A percentile compares a stretch with the other conserved stretches of the same genome.
Conservation (phyloP, 2,113 vertebrate genomes). For the Orientallactaga bullata region DNA sequence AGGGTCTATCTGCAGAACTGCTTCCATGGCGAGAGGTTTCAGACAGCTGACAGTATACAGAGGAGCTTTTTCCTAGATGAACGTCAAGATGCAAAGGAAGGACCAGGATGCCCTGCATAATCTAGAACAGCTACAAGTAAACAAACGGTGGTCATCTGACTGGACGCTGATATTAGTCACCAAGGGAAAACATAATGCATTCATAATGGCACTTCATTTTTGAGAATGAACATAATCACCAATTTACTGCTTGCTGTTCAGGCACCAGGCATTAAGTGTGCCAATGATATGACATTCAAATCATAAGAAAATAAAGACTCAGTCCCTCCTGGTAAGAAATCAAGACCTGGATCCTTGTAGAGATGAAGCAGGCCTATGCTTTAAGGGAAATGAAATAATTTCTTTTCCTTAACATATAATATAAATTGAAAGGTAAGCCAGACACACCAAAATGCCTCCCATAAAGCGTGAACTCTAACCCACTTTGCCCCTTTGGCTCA, state of each 20-base stretch:
- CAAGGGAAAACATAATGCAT: not conserved
- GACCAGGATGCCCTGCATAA: not conserved
- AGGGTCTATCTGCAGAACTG: not conserved
- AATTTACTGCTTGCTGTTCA: constrained; percentile 24
- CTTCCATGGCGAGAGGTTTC: not conserved
- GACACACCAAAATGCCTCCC: constrained; percentile 23
- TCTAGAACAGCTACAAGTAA: not conserved
- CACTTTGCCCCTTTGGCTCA: not conserved
- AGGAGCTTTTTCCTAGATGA: not conserved
- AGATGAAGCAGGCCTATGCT: not conserved
- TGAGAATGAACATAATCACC: not conserved
- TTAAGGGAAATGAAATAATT: not conserved
- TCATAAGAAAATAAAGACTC: not conserved
- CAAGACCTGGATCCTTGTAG: not conserved
- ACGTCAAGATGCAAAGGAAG: constrained; percentile 25
- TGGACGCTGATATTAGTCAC: not conserved
- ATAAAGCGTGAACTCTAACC: constrained; percentile 12
- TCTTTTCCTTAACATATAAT: constrained; percentile 31
- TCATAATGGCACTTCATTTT: not conserved
- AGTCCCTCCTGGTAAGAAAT: constrained; percentile 8
- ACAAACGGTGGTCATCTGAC: not conserved
- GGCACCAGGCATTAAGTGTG: not conserved
- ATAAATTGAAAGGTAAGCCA: constrained; percentile 36
- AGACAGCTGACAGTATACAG: not conserved
- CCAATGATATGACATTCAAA: not conserved